Evolutionary conservation across 2,888 invertebrate species (phyloP).

Genomic region (Eudemis profundana): DNA sequence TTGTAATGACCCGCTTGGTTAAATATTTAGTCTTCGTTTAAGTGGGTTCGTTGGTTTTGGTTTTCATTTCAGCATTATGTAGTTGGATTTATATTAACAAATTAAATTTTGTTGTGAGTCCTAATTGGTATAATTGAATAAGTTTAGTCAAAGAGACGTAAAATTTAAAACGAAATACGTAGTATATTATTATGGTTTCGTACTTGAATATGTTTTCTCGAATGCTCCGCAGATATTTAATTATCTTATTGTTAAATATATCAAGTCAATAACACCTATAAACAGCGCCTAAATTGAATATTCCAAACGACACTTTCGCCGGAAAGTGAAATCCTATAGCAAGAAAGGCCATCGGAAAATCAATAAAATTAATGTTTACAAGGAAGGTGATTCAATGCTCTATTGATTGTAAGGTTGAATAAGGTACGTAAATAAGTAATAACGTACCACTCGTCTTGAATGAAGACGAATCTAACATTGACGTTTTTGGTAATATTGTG

Average conservation of each 20-base stretch:
- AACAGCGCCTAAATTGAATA: slow-evolving; percentile 27
- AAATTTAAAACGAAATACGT: too few relatives aligned
- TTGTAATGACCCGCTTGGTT: slow-evolving; percentile 35
- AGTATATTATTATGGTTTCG: too few relatives aligned
- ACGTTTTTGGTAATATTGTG: neutral
- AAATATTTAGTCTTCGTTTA: slow-evolving; percentile 34
- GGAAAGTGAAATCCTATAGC: slow-evolving; percentile 32
- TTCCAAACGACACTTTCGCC: slow-evolving; percentile 26
- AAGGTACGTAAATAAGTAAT: neutral
- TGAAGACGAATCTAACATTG: neutral
- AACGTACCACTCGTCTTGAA: neutral
- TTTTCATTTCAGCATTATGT: slow-evolving; percentile 1
- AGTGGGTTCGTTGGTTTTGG: slow-evolving; percentile 15
- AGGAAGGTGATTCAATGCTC: slow-evolving; percentile 19
- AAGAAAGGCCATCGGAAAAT: slow-evolving; percentile 22
- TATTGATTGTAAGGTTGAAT: slow-evolving; percentile 8
- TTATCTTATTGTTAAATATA: too few relatives aligned
- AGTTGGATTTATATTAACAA: neutral
- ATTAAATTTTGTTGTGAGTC: neutral
- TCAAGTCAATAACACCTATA: too few relatives aligned
- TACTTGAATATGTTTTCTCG: too few relatives aligned
- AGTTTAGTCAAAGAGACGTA: slow-evolving; percentile 9
- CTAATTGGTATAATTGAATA: neutral
- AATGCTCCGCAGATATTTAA: too few relatives aligned
- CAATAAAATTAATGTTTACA: slow-evolving; percentile 32